Percentiles rank a stretch among this genome's conserved stretches.
Evolutionary conservation across 2,888 invertebrate species (phyloP).

Genomic region (Cerceris ruficornis): DNA sequence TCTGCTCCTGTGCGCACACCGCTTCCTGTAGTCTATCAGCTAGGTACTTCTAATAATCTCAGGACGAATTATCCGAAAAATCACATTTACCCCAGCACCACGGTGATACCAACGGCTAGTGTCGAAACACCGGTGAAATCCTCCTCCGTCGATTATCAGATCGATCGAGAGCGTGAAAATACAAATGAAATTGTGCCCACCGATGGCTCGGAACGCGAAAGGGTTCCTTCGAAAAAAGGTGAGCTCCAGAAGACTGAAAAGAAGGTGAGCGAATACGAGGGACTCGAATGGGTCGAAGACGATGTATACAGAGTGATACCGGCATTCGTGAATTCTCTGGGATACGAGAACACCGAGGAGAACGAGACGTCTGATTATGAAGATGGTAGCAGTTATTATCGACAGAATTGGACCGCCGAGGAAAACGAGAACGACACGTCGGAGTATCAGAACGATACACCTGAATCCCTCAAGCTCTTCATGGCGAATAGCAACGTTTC

Average conservation of each 20-base stretch:
- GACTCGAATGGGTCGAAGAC: slow-evolving; percentile 78
- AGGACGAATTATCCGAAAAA: slow-evolving; percentile 23
- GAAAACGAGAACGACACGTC: slow-evolving; percentile 54
- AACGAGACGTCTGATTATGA: slow-evolving; percentile 69
- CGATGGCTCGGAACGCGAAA: not conserved
- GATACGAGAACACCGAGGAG: slow-evolving; percentile 66
- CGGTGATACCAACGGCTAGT: not conserved
- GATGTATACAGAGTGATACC: slow-evolving; percentile 79
- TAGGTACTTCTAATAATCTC: slow-evolving; percentile 34
- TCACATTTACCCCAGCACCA: slow-evolving; percentile 7
- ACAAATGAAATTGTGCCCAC: not conserved
- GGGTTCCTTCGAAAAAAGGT: slow-evolving; percentile 1
- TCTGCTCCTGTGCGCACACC: slow-evolving; percentile 41
- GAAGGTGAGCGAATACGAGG: slow-evolving; percentile 73
- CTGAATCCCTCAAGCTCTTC: slow-evolving; percentile 46
- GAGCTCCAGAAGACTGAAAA: slow-evolving; percentile 26
- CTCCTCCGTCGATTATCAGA: not conserved
- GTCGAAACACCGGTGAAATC: not conserved
- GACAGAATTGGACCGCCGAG: slow-evolving; percentile 26
- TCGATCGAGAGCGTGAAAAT: not conserved
- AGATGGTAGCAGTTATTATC: slow-evolving; percentile 40
- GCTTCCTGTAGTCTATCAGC: slow-evolving; percentile 61
- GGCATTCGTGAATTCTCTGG: slow-evolving; percentile 69
- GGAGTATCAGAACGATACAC: slow-evolving; percentile 64
- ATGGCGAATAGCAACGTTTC: slow-evolving; percentile 52